Evolutionary conservation across 2,113 vertebrate species (phyloP), one percentile per base, ranked within the genome.

Genomic region (Otis tarda): DNA sequence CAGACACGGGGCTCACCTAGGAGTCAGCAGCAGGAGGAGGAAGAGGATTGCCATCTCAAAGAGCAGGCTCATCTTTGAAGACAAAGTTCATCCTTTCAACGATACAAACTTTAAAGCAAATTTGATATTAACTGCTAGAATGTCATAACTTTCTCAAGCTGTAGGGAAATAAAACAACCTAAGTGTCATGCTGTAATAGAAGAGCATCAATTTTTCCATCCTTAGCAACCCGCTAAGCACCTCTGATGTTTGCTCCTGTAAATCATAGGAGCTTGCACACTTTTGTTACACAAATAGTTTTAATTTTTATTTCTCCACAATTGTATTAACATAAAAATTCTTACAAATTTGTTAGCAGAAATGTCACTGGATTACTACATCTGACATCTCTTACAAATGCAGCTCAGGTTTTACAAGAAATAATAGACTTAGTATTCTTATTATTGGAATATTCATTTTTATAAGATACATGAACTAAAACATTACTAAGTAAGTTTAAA

Each of bases 1-100:
- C 55, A 67, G 75, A 18, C 14, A 10, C 0, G 0, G 23, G 1
- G 0, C 22, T 24, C 25, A 27, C 20, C 43, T 33, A 14, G 23
- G n/a, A 57, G 24, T 24, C 33, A 50, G 52, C 5, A 2, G 30
- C 22, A 57, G 55, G 6, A 68, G 45, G 37, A 69, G 55, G 41
- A 77, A 59, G 7, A 49, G 7, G 0, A 41, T 15, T 14, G 5
- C 4, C 23, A 14, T 49, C 35, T 21, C 13, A 33, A 86, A 52
- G 35, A 61, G 67, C 56, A 76, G 47, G 31, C 16, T 55, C 2
- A 1, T 23, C 21, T 81, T n/a, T 47, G 56, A 60, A 83, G 31
- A 45, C 6, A 64, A 70, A 82, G 23, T 20, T 50, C 20, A 4
- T 35, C n/a, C 55, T 70, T 78, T 68, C 39, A 75, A 82, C 45